Conservation (phyloP, 2,888 invertebrate genomes). For the Acleris literana region DNA sequence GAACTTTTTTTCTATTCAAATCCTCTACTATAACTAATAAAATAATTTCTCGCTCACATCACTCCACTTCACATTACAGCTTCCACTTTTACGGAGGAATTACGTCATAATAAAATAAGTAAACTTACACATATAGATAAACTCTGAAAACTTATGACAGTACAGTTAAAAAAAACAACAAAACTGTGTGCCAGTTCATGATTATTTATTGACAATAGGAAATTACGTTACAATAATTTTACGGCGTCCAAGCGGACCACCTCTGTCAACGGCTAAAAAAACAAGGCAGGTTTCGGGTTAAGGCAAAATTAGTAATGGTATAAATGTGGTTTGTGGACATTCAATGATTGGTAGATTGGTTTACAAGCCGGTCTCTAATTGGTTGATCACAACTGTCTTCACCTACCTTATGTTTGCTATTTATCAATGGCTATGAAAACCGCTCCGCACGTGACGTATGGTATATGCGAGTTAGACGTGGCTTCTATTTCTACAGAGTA, state of each 20-base stretch:
- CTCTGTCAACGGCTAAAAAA: background rate
- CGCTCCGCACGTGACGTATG: too few species aligned
- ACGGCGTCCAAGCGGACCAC: background rate
- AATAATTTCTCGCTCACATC: too few species aligned
- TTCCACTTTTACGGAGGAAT: too few species aligned
- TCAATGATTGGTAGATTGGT: background rate
- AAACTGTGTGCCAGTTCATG: constrained; percentile 1
- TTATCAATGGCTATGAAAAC: too few species aligned
- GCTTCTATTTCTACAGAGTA: too few species aligned
- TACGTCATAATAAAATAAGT: too few species aligned
- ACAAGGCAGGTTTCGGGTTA: background rate
- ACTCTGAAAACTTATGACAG: background rate
- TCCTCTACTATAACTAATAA: too few species aligned
- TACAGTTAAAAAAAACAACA: constrained; percentile 8
- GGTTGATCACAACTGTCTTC: background rate
- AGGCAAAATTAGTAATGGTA: background rate
- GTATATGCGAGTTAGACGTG: too few species aligned
- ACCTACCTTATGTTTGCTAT: too few species aligned
- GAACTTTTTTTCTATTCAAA: too few species aligned
- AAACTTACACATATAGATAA: too few species aligned
- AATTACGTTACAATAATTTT: constrained; percentile 20
- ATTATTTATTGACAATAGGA: constrained; percentile 29
- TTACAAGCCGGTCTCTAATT: background rate
- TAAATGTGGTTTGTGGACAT: background rate
- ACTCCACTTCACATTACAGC: too few species aligned